Conservation (phyloP, 1,140 invertebrate genomes). For the Theocolax elegans region DNA sequence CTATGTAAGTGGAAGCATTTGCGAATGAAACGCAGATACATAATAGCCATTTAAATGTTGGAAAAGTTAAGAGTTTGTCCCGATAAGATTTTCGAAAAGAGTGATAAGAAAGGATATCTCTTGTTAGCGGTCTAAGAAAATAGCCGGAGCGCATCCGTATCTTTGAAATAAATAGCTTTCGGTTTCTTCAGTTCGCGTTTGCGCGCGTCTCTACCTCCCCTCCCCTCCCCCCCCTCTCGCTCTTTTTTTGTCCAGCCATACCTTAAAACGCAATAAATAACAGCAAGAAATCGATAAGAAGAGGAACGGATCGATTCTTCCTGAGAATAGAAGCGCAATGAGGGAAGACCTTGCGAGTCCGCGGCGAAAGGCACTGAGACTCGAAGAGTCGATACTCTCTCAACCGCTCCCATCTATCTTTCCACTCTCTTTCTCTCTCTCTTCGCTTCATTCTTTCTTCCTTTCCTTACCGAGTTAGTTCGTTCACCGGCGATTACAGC, state of each 20-base stretch:
- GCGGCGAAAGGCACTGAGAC: constrained; percentile 33
- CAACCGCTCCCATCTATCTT: constrained; percentile 37
- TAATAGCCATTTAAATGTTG: constrained; percentile 5
- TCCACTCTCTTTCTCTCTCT: constrained; percentile 31
- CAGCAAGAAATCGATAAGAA: constrained; percentile 38
- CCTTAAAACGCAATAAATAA: constrained; percentile 40
- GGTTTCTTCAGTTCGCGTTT: constrained; percentile 28
- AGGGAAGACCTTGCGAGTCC: constrained; percentile 36
- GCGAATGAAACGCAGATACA: too few relatives aligned
- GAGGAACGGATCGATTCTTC: constrained; percentile 42
- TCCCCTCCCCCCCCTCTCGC: too few relatives aligned
- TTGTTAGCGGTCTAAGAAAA: constrained; percentile 10
- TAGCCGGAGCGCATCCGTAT: constrained; percentile 2
- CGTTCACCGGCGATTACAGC: constrained; percentile 44
- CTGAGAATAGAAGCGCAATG: constrained; percentile 32
- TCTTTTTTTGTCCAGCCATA: too few relatives aligned
- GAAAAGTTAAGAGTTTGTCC: neutral
- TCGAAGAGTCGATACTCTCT: constrained; percentile 21
- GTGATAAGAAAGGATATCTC: constrained; percentile 29
- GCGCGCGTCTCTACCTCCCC: too few relatives aligned
- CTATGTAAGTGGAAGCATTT: too few relatives aligned
- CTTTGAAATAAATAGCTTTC: constrained; percentile 40
- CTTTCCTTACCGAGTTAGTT: constrained; percentile 24
- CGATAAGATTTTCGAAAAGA: constrained; percentile 7
- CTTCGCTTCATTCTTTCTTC: constrained; percentile 7